phyloP scores from a whole-genome alignment of 2,888 invertebrate species.

The Drosophila limbata region DNA sequence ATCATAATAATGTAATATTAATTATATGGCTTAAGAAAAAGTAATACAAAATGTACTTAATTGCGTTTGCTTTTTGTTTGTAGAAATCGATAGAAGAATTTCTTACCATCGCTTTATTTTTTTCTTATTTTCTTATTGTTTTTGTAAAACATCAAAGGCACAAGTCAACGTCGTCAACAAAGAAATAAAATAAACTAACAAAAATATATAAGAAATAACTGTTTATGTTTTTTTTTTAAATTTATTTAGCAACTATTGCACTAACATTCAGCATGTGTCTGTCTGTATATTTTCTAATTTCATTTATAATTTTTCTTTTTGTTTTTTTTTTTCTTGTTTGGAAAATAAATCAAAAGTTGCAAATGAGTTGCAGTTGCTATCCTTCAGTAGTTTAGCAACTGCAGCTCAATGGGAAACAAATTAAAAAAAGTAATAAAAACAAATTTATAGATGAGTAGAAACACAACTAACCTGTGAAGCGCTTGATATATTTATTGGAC shows the following conservation, averaged over 20 bases:
- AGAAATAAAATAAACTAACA: conserved; percentile 70
- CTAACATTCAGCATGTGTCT: conserved; percentile 55
- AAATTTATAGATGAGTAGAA: conserved; percentile 75
- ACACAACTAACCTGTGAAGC: conserved; percentile 84
- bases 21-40: conserved; percentile 76
- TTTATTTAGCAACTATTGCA: conserved; percentile 49
- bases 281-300: conserved; percentile 34
- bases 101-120: conserved; percentile 29
- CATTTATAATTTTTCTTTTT: background rate
- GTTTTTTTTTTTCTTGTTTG: conserved; percentile 26
- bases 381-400: conserved; percentile 15
- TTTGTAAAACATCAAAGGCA: conserved; percentile 84
- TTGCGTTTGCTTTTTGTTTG: conserved; percentile 40
- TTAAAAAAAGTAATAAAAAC: conserved; percentile 49
- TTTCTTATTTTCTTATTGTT: conserved; percentile 38
- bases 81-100: conserved; percentile 50
- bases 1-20: conserved; percentile 54
- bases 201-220: conserved; percentile 55
- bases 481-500: conserved; percentile 78
- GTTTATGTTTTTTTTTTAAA: conserved; percentile 8
- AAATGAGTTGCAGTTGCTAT: conserved; percentile 39
- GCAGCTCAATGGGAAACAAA: conserved; percentile 37
- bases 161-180: conserved; percentile 85
- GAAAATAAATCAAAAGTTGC: conserved; percentile 57
- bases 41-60: conserved; percentile 75